Base-by-base conservation (phyloP, 53 echinoderm and acorn worm species). In the Glandiceps talaboti region DNA sequence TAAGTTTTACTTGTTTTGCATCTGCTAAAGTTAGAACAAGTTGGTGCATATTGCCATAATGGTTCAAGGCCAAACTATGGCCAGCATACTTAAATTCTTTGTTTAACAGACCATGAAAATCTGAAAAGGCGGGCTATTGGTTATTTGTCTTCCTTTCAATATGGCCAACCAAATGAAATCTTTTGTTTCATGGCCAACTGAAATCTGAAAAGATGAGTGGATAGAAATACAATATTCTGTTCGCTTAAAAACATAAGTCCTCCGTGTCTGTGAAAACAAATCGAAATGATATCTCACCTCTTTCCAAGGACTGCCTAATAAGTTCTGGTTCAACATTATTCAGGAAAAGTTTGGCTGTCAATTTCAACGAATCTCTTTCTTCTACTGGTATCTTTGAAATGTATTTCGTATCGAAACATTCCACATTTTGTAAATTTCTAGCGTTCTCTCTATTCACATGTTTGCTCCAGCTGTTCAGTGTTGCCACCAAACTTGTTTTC, bases 301-400 rank as follows among this genome's bases (percentile, higher is more conserved):
- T 94, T 26, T 86, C 78, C 1, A 99, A 76, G 0, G 99, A 91
- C 73, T 91, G 85, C 0, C 88, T 89, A 33, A 88, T 82, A 28
- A 94, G 83, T 27, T 89, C 91, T 28, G 75, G 74, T 20, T 99
- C 99, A 14, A 80, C 86, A 73, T 99, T 99, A 29, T 88, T 89
- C 80, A 89, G 77, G 87, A 99, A 91, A 14, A 91, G 80, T 29
- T 99, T 99, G 33, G 94, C 88, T 0, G 99, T 99, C 26, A 99
- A 82, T 74, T 99, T 99, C 30, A 91, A 73, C 10, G 87, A 89
- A 27, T 94, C 99, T 29, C 91, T 85, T 25, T 32, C 33, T 26
- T 85, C 83, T 1, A 80, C 33, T 0, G 30, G 33, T 28, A 76
- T 79, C n/a, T 77, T 74, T 14, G 84, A 81, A 14, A 81, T 32